These are phyloP conservation scores for Ecliptopera silaceata DNA, from an alignment of 2,888 invertebrate species.

Conservation along the genomic window DNA sequence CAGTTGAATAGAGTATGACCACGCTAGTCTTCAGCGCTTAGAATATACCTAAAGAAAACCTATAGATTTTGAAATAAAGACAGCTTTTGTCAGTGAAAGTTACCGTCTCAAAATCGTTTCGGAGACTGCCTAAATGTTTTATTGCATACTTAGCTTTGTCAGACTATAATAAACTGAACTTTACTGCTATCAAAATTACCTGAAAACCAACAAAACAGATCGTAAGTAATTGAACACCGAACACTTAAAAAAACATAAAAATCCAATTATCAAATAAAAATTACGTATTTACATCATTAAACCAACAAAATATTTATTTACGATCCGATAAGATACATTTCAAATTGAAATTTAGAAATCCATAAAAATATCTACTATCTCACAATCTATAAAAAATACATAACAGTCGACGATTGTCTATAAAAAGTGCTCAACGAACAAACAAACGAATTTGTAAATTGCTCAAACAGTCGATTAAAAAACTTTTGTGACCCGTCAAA, in stretches of 20 bases:
- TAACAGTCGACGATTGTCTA: conserved; percentile 30
- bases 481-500: conserved; percentile 45
- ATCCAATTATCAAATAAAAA: conserved; percentile 24
- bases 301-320: conserved; percentile 22
- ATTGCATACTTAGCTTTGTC: too few species aligned
- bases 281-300: conserved; percentile 23
- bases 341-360: conserved; percentile 21
- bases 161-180: too few species aligned
- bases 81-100: too few species aligned
- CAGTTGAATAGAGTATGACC: not conserved
- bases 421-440: conserved; percentile 32
- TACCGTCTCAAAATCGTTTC: too few species aligned
- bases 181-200: conserved; percentile 27
- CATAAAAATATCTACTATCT: conserved; percentile 25
- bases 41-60: too few species aligned
- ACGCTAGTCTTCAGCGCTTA: too few species aligned
- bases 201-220: conserved; percentile 31
- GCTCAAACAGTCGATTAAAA: conserved; percentile 32
- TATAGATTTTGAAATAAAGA: too few species aligned
- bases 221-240: conserved; percentile 28
- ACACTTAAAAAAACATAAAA: conserved; percentile 29
- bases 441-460: conserved; percentile 36
- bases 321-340: conserved; percentile 24
- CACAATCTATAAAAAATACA: conserved; percentile 32
- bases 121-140: too few species aligned